Conservation (phyloP, 1,140 invertebrate species). For the Meloidogyne exigua region DNA sequence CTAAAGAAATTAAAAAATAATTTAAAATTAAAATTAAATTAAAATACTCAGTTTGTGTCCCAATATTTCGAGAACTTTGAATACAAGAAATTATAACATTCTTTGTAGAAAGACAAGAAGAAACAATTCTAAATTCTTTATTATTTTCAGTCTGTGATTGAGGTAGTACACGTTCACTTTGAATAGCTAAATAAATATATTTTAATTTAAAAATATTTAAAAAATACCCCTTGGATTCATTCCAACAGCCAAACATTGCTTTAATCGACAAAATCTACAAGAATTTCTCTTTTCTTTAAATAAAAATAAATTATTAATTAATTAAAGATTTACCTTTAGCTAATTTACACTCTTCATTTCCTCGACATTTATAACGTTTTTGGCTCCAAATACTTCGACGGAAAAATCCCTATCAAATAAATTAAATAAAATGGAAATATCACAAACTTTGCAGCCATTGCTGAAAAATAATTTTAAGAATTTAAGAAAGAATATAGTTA, state of each 20-base stretch:
- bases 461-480: not conserved
- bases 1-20: not conserved
- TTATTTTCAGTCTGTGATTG: not conserved
- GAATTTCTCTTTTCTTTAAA: constrained; percentile 56
- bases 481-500: not conserved
- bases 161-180: constrained; percentile 36
- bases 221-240: constrained; percentile 51
- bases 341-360: constrained; percentile 45
- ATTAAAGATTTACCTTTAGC: constrained; percentile 40
- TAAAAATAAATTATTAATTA: not conserved
- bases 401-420: constrained; percentile 52
- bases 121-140: not conserved
- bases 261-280: constrained; percentile 53
- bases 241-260: constrained; percentile 50
- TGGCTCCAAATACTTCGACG: constrained; percentile 58
- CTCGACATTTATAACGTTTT: constrained; percentile 54
- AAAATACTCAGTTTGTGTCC: not conserved
- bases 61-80: not conserved
- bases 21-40: not conserved
- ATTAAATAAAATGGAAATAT: not conserved
- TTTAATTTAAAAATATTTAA: not conserved
- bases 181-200: constrained; percentile 29
- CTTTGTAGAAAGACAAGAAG: not conserved
- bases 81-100: not conserved
- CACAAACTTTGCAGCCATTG: constrained; percentile 25